Percentiles rank a stretch among this genome's conserved stretches.
These are phyloP conservation scores for Turritopsis rubra DNA, from an alignment of 30 jellyfish, hydroid and myxozoan species.

Conservation along the genomic window DNA sequence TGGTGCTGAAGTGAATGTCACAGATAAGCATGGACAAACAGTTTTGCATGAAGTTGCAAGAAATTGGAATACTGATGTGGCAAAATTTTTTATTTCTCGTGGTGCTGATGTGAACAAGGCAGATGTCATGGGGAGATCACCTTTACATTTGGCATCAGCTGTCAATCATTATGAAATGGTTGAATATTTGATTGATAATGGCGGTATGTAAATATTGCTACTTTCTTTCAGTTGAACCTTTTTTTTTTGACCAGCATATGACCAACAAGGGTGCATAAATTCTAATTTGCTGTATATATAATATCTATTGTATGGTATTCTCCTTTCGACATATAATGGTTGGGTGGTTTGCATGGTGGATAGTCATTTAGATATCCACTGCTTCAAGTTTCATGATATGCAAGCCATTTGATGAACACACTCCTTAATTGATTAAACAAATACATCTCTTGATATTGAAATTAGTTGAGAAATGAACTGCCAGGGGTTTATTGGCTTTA, in stretches of 20 bases:
- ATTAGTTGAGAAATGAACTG: too few species aligned
- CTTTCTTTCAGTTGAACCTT: too few species aligned
- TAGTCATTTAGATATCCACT: too few species aligned
- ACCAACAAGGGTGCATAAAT: too few species aligned
- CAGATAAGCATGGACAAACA: constrained; percentile 81
- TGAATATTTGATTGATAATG: constrained; percentile 48
- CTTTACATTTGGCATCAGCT: constrained; percentile 87
- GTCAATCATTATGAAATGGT: constrained; percentile 78
- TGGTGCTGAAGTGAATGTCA: constrained; percentile 82
- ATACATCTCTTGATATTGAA: too few species aligned
- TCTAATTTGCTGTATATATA: too few species aligned
- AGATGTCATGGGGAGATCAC: constrained; percentile 74
- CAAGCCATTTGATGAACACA: too few species aligned
- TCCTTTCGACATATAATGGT: not conserved
- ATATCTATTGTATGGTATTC: not conserved
- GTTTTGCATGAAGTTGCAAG: constrained; percentile 81
- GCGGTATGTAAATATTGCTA: constrained; percentile 47
- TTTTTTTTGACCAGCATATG: too few species aligned
- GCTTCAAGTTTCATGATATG: too few species aligned
- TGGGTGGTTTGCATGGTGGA: too few species aligned
- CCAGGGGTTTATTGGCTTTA: too few species aligned
- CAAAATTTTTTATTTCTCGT: constrained; percentile 43
- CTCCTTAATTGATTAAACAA: too few species aligned
- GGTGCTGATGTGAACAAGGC: constrained; percentile 74
- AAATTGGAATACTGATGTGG: constrained; percentile 72